A percentile compares a stretch with the other conserved stretches of the same genome.
Conservation (phyloP, 1,140 invertebrate species). For the Drosophila murphyi region DNA sequence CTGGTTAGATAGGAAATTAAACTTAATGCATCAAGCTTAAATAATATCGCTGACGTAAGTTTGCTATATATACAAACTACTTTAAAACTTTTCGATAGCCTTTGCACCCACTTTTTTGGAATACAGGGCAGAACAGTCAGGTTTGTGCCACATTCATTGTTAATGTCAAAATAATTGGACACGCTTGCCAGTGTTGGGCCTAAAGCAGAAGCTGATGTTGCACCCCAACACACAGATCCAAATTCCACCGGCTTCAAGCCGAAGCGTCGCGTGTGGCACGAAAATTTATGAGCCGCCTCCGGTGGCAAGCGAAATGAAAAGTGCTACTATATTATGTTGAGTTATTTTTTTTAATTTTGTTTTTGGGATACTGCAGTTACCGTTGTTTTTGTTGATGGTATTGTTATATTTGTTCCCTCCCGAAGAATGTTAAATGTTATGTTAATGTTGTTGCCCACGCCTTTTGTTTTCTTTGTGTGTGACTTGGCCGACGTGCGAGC, state of each 20-base stretch:
- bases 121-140: slow-evolving; percentile 37
- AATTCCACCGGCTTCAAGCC: slow-evolving; percentile 14
- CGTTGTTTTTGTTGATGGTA: background rate
- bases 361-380: slow-evolving; percentile 1
- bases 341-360: background rate
- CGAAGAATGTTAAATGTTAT: slow-evolving; percentile 60
- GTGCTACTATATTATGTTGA: slow-evolving; percentile 37
- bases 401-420: slow-evolving; percentile 13
- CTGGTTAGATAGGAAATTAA: too few relatives aligned
- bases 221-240: slow-evolving; percentile 19
- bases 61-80: too few relatives aligned
- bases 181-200: slow-evolving; percentile 63
- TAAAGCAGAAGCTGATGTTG: slow-evolving; percentile 26
- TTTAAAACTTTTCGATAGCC: background rate
- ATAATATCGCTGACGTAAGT: too few relatives aligned
- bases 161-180: slow-evolving; percentile 83
- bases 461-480: slow-evolving; percentile 46
- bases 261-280: slow-evolving; percentile 74
- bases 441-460: slow-evolving; percentile 40
- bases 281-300: slow-evolving; percentile 72
- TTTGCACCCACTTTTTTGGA: background rate
- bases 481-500: slow-evolving; percentile 57
- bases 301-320: slow-evolving; percentile 47
- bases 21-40: too few relatives aligned
- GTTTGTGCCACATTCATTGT: slow-evolving; percentile 77